Evolutionary conservation across 2,888 invertebrate genomes (phyloP).

Genomic region (Mechanitis mazaeus): DNA sequence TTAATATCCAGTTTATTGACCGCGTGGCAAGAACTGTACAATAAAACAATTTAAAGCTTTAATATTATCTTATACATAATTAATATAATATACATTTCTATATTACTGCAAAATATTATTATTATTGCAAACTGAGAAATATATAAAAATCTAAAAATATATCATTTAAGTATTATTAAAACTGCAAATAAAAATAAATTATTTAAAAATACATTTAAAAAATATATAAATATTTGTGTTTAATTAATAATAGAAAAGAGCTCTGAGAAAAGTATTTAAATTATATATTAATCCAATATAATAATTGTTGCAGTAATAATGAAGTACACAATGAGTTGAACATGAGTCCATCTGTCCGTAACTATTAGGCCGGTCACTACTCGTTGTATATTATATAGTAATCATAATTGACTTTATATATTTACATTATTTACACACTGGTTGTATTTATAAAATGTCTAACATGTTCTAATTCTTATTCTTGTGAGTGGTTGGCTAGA

Average conservation of each 20-base stretch:
- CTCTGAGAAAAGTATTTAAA: no score
- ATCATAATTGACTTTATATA: conserved; percentile 6
- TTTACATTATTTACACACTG: conserved; percentile 2
- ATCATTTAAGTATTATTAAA: conserved; percentile 14
- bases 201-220: no score
- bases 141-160: conserved; percentile 5
- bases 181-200: conserved; percentile 5
- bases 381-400: conserved; percentile 56
- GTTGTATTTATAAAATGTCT: conserved; percentile 2
- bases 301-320: no score
- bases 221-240: no score
- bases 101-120: conserved; percentile 3
- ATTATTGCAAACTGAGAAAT: background rate
- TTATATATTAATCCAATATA: no score
- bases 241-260: no score
- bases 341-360: conserved; percentile 43
- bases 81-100: background rate
- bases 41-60: conserved; percentile 28
- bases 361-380: conserved; percentile 75
- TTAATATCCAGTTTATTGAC: background rate
- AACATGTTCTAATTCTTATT: background rate
- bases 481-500: no score
- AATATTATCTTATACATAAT: background rate
- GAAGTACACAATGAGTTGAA: no score
- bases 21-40: conserved; percentile 28